Conservation (phyloP, 2,113 vertebrate genomes). For the Columba janthina region DNA sequence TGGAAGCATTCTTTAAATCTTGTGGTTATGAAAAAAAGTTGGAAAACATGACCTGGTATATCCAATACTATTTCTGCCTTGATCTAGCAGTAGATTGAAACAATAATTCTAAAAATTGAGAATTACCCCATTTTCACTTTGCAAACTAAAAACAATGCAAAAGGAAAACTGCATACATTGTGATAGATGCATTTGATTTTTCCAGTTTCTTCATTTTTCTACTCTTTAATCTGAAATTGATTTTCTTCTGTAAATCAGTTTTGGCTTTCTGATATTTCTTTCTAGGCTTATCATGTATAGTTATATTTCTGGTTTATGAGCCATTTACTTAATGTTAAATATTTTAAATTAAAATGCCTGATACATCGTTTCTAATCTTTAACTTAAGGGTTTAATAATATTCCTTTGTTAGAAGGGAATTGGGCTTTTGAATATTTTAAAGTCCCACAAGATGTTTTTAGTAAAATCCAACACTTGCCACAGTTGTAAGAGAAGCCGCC, state of each 20-base stretch:
- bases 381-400: not conserved
- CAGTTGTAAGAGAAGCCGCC: slow-evolving; percentile 9
- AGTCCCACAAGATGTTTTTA: not conserved
- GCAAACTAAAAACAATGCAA: not conserved
- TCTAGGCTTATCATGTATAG: not conserved
- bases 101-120: not conserved
- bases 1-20: not conserved
- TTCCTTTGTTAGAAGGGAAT: not conserved
- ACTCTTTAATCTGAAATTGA: not conserved
- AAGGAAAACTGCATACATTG: not conserved
- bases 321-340: not conserved
- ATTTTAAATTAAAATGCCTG: not conserved
- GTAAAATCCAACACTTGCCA: not conserved
- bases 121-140: slow-evolving; percentile 3
- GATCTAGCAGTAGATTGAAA: not conserved
- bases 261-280: not conserved
- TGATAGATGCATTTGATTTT: not conserved
- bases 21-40: not conserved
- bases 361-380: not conserved
- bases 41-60: not conserved
- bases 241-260: not conserved
- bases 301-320: not conserved
- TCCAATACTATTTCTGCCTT: not conserved
- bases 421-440: not conserved
- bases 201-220: not conserved